Conservation (phyloP, 2,797 vertebrate species). For the Chelonia mydas region DNA sequence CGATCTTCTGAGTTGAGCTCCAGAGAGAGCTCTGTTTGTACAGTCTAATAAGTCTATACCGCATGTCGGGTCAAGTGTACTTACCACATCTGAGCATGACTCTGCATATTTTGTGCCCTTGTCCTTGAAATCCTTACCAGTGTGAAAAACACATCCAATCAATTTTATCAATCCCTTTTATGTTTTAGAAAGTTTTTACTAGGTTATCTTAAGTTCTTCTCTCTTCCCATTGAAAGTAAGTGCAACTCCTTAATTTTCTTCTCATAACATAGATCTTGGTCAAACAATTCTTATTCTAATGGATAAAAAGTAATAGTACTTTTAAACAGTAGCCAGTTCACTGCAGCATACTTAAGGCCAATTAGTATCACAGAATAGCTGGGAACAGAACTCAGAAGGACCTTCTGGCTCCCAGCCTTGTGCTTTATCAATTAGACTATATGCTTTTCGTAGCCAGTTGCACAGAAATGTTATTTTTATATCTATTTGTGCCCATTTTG, state of each 20-base stretch:
- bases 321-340: neutral
- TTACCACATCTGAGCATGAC: neutral
- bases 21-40: neutral
- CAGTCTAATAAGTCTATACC: neutral
- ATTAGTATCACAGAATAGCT: neutral
- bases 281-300: rapidly evolving
- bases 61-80: neutral
- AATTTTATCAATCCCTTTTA: neutral
- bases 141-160: neutral
- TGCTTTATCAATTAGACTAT: neutral
- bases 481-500: neutral
- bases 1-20: neutral
- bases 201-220: neutral
- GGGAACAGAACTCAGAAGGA: neutral
- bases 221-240: neutral
- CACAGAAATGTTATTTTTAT: neutral
- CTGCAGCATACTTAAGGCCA: neutral
- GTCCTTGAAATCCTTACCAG: neutral
- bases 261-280: neutral
- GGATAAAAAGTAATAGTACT: neutral
- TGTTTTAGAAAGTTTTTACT: neutral
- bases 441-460: neutral
- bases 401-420: neutral
- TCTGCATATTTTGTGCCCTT: neutral
- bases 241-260: neutral